Evolutionary conservation across 2,797 vertebrate genomes (phyloP).

Genomic region (Enteromius mattozi): DNA sequence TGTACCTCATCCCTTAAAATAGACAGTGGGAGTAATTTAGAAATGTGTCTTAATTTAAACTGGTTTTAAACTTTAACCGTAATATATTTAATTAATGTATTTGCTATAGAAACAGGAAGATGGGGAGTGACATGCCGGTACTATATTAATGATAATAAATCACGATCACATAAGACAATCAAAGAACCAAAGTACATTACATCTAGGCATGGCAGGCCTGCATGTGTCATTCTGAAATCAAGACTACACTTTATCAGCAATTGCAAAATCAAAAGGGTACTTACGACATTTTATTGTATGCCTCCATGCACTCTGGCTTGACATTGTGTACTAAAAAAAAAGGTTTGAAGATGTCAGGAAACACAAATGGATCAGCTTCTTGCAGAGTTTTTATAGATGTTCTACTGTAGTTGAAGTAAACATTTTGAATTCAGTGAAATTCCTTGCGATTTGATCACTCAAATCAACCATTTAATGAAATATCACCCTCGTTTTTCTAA

Average conservation of each 20-base stretch:
- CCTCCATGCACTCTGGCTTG: conserved; percentile 94
- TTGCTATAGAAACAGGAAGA: neutral
- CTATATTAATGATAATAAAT: neutral
- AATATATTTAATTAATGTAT: no score
- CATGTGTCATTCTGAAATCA: neutral
- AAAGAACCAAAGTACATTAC: conserved; percentile 3
- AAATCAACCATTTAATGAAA: conserved; percentile 10
- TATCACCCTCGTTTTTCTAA: conserved; percentile 30
- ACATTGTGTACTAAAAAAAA: conserved; percentile 93
- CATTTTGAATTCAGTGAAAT: neutral
- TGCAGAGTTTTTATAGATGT: neutral
- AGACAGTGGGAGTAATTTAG: neutral
- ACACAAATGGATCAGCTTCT: neutral
- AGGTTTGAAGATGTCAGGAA: conserved; percentile 35
- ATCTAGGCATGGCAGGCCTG: neutral
- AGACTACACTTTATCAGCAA: neutral
- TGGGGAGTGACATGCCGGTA: neutral
- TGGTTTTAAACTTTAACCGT: neutral
- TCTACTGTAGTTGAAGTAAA: neutral
- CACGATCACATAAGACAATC: neutral
- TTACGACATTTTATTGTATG: conserved; percentile 97
- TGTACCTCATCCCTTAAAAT: conserved; percentile 85
- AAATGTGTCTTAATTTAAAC: neutral
- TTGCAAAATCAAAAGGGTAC: conserved; percentile 57
- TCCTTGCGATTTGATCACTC: neutral